phyloP scores from a whole-genome alignment of 1,140 invertebrate species.

The Mamestra configurata region DNA sequence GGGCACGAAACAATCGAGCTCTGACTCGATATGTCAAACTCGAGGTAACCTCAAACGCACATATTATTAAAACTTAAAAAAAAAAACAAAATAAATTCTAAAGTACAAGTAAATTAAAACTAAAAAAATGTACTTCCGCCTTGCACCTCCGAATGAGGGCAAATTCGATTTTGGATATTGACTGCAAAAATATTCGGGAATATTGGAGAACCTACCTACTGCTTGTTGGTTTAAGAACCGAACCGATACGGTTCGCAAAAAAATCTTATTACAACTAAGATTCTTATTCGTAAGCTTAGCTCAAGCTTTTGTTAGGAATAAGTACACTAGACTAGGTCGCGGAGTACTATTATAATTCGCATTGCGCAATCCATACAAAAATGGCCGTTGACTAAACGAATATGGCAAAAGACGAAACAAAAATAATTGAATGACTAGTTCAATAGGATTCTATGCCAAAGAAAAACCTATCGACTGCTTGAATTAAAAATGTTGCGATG shows the following conservation, averaged over 20 bases:
- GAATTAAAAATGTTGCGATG: not conserved
- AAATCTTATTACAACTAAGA: not conserved
- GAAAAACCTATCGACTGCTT: not conserved
- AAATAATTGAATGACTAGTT: conserved; percentile 3
- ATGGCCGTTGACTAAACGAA: not conserved
- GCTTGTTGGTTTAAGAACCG: not conserved
- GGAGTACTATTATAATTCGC: not conserved
- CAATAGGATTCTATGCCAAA: not conserved
- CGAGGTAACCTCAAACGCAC: conserved; percentile 61
- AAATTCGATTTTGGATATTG: conserved; percentile 20
- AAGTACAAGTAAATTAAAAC: conserved; percentile 56
- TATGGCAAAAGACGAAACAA: not conserved
- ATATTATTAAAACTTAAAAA: conserved; percentile 55
- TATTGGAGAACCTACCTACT: not conserved
- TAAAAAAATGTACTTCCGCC: conserved; percentile 70
- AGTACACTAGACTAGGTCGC: conserved; percentile 20
- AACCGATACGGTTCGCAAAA: not conserved
- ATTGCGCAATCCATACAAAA: not conserved
- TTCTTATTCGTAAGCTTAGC: not conserved
- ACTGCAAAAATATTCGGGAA: conserved; percentile 20
- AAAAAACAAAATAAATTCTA: conserved; percentile 57
- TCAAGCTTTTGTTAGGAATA: not conserved
- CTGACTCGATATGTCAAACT: conserved; percentile 59
- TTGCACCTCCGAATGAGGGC: conserved; percentile 60
- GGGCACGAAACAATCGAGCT: conserved; percentile 53